phyloP scores from a whole-genome alignment of 35 echinoderm and acorn worm genomes.

The Acanthaster planci region DNA sequence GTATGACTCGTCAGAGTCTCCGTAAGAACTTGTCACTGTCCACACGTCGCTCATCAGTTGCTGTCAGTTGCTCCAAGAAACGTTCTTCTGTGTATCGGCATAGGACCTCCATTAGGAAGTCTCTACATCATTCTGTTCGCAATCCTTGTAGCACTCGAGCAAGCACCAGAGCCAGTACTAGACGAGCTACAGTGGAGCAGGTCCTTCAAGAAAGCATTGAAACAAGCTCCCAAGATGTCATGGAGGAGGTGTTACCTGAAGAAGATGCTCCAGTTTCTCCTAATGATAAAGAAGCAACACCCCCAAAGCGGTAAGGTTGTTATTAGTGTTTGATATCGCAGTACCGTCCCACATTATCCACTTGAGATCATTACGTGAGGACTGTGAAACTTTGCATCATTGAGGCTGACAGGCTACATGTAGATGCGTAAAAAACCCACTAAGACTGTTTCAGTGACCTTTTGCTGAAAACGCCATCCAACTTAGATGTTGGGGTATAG shows the following conservation, averaged over 20 bases:
- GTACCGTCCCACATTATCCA: too few relatives aligned
- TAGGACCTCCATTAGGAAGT: constrained; percentile 21
- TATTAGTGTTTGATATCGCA: too few relatives aligned
- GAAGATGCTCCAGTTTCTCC: neutral
- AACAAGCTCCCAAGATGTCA: neutral
- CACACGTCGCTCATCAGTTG: constrained; percentile 28
- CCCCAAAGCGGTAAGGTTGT: too few relatives aligned
- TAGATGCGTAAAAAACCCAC: too few relatives aligned
- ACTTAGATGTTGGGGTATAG: too few relatives aligned
- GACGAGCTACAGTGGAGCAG: neutral
- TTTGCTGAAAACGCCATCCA: too few relatives aligned
- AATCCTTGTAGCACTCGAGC: neutral
- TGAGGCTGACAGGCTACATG: too few relatives aligned
- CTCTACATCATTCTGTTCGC: neutral
- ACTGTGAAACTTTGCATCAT: too few relatives aligned
- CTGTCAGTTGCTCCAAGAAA: constrained; percentile 35
- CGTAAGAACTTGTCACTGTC: neutral
- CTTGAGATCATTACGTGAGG: too few relatives aligned
- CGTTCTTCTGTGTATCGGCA: constrained; percentile 36
- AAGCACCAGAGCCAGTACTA: constrained; percentile 13
- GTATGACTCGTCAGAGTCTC: neutral
- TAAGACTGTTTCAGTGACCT: too few relatives aligned
- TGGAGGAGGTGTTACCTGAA: neutral
- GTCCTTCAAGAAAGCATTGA: neutral
- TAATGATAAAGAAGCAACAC: too few relatives aligned